phyloP scores from a whole-genome alignment of 2,797 vertebrate genomes.

The Arrhamphus sclerolepis region DNA sequence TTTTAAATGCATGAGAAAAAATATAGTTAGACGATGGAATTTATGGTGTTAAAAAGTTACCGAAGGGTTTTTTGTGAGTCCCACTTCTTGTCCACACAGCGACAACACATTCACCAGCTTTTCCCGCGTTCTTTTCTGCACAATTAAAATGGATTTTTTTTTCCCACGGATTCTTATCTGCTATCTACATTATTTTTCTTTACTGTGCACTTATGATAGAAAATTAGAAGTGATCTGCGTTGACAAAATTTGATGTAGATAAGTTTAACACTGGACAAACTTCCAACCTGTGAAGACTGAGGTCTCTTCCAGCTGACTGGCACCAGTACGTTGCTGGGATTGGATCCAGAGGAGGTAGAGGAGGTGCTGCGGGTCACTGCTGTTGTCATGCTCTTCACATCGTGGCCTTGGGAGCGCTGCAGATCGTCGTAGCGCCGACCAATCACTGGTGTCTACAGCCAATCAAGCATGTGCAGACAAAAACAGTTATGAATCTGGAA shows the following conservation, averaged over 20 bases:
- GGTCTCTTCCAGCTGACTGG: constrained; percentile 99
- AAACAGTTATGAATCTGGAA: constrained; percentile 29
- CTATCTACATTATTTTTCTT: no score
- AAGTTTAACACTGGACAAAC: not conserved
- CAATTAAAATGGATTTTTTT: constrained; percentile 49
- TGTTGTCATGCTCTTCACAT: constrained; percentile 87
- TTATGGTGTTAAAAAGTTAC: constrained; percentile 70
- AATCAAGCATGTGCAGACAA: constrained; percentile 15
- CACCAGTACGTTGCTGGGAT: constrained; percentile 94
- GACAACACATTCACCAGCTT: constrained; percentile 96
- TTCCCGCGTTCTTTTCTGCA: constrained; percentile 95
- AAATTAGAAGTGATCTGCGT: not conserved
- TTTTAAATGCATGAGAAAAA: not conserved
- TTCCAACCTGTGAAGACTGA: constrained; percentile 93
- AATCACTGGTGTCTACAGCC: constrained; percentile 90
- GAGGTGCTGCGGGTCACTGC: constrained; percentile 93
- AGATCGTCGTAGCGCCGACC: constrained; percentile 93
- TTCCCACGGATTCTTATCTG: no score
- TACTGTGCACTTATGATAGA: no score
- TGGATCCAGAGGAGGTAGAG: constrained; percentile 96
- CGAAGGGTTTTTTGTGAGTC: constrained; percentile 96
- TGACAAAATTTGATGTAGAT: no score
- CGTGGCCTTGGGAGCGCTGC: constrained; percentile 86
- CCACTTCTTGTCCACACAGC: constrained; percentile 96
- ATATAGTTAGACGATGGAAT: not conserved